These are phyloP conservation scores for Nephrocerus scutellatus DNA, from an alignment of 2,888 invertebrate genomes.

Conservation along the genomic window DNA sequence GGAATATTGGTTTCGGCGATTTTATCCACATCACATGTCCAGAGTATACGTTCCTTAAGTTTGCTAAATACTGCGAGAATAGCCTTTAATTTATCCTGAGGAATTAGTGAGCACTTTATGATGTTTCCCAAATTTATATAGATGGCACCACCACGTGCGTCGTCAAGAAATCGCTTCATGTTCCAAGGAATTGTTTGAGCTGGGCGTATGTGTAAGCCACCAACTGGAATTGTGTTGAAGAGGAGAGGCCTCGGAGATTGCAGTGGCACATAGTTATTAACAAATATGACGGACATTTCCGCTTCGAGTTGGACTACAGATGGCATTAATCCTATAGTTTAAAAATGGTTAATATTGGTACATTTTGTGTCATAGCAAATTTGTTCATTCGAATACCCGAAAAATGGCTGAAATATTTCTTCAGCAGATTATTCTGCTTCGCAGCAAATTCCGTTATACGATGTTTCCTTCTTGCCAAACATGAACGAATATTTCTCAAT, in stretches of 20 bases:
- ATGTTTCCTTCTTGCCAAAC: constrained; percentile 35
- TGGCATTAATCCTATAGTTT: constrained; percentile 3
- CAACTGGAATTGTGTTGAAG: constrained; percentile 50
- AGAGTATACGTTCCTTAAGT: constrained; percentile 45
- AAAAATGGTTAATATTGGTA: neutral
- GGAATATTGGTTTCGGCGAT: constrained; percentile 40
- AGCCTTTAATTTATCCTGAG: constrained; percentile 36
- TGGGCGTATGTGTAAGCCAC: constrained; percentile 51
- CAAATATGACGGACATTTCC: constrained; percentile 47
- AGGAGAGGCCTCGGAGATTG: constrained; percentile 46
- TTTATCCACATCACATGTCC: constrained; percentile 48
- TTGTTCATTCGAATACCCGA: constrained; percentile 25
- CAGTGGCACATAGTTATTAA: constrained; percentile 51
- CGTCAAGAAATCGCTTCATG: constrained; percentile 46
- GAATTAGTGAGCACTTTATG: constrained; percentile 43
- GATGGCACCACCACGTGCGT: constrained; percentile 45
- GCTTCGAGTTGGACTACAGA: constrained; percentile 45
- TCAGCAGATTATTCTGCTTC: constrained; percentile 38
- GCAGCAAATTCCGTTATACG: constrained; percentile 35
- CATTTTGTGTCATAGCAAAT: no score
- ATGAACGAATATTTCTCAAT: constrained; percentile 48
- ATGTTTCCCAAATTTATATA: constrained; percentile 50
- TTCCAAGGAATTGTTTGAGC: constrained; percentile 43
- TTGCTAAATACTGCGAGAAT: constrained; percentile 42
- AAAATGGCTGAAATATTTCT: constrained; percentile 35